Evolutionary conservation across 1,140 invertebrate genomes (phyloP).

Genomic region (Bombus sylvicola): DNA sequence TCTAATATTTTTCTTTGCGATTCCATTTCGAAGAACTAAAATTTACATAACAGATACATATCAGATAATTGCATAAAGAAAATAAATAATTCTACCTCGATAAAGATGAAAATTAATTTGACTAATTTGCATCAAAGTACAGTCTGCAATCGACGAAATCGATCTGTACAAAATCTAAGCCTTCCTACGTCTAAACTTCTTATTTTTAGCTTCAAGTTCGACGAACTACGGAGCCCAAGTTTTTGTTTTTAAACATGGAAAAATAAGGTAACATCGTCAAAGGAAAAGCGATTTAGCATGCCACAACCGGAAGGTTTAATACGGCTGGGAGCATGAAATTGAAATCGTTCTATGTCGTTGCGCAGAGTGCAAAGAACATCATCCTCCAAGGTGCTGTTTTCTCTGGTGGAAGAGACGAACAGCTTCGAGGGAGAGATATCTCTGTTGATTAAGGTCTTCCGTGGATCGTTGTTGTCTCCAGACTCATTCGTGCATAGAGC

Average conservation of each 20-base stretch:
- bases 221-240: neutral
- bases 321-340: slow-evolving; percentile 41
- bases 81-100: neutral
- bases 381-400: slow-evolving; percentile 37
- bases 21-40: no score
- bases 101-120: neutral
- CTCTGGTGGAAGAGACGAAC: slow-evolving; percentile 19
- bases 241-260: neutral
- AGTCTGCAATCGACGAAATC: neutral
- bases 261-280: slow-evolving; percentile 32
- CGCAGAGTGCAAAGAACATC: slow-evolving; percentile 41
- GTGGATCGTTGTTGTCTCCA: slow-evolving; percentile 72
- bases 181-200: no score
- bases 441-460: slow-evolving; percentile 63
- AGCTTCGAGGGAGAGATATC: slow-evolving; percentile 11
- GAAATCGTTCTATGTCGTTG: slow-evolving; percentile 55
- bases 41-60: no score
- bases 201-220: neutral
- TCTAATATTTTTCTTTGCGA: no score
- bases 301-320: slow-evolving; percentile 21
- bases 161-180: neutral
- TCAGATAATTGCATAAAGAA: no score
- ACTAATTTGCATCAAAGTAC: neutral
- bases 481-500: slow-evolving; percentile 79
- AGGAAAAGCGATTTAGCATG: slow-evolving; percentile 48